Base-by-base conservation (phyloP, 2,888 invertebrate species). In the Agapetus fuscipes region DNA sequence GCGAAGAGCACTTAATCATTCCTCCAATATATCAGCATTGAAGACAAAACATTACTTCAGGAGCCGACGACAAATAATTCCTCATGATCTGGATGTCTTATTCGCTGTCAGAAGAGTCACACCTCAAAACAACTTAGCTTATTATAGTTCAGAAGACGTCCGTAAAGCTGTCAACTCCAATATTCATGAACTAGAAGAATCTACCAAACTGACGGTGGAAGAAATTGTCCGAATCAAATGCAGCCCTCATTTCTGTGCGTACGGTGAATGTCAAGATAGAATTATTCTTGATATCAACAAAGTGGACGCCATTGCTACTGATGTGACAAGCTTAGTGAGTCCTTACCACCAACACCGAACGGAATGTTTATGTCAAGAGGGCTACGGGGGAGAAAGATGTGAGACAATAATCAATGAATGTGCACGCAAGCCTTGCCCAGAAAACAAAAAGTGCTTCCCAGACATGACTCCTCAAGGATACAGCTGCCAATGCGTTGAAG, bases 341-440 rank as follows among this genome's bases (percentile, higher is more conserved):
- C 83, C 87, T 0, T 65, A 70, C 5, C 85, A 87, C 56, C 66
- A 66, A 26, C 79, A 84, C 50, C 72, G 73, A 32, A 71, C 81
- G 43, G 81, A 81, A 51, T 96, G 96, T 62, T 71, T 74, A 30
- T 95, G 95, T 60, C 77, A 80, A 50, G 77, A 83, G 50, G 94
- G 93, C 16, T 91, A 75, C 60, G 82, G 80, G 30, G 90, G 90
- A 7, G 78, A 76, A 45, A 74, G 77, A 41, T 93, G 93, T 61
- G 83, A 86, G 51, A 71, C 73, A 12, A 73, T 82, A 7, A 75
- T 83, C 6, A 83, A 87, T 57, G 80, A 81, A 51, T 89, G 87
- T 64, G 83, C 83, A 1, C 71, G 78, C 29, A 75, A 78, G 44
- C 84, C 83, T 0, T 91, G 90, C 56, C 76, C 81, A 1, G 56